Evolutionary conservation across 2,888 invertebrate genomes (phyloP).

Genomic region (Tachina lurida): DNA sequence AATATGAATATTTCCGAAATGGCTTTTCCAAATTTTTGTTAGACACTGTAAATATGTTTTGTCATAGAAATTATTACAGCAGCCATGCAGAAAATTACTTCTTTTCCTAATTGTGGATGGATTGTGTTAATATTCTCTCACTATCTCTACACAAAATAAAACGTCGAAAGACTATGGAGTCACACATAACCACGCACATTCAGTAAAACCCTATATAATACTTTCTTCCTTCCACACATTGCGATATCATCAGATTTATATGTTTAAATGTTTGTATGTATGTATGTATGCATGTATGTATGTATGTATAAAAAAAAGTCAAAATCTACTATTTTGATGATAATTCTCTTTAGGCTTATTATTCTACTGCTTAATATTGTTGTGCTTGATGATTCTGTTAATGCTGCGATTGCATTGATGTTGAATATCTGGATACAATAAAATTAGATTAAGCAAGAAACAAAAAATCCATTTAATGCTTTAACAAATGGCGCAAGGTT

Average conservation of each 20-base stretch:
- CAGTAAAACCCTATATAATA: too few species aligned
- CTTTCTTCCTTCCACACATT: background rate
- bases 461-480: conserved; percentile 47
- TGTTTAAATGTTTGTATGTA: too few species aligned
- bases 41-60: conserved; percentile 13
- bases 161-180: background rate
- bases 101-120: conserved; percentile 74
- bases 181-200: too few species aligned
- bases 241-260: conserved; percentile 18
- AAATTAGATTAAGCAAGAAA: background rate
- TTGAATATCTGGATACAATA: background rate
- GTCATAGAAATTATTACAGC: conserved; percentile 75
- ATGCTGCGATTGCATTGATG: conserved; percentile 50
- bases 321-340: conserved; percentile 27
- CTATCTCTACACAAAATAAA: conserved; percentile 16
- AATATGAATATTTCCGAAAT: background rate
- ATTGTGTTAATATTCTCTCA: conserved; percentile 61
- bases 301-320: background rate
- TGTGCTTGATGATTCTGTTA: conserved; percentile 37
- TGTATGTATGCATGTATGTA: too few species aligned
- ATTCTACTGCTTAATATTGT: conserved; percentile 13
- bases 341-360: conserved; percentile 14
- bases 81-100: conserved; percentile 78
- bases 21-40: background rate
- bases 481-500: background rate